Conservation (phyloP, 2,797 vertebrate species). For the Myripristis jacobus region DNA sequence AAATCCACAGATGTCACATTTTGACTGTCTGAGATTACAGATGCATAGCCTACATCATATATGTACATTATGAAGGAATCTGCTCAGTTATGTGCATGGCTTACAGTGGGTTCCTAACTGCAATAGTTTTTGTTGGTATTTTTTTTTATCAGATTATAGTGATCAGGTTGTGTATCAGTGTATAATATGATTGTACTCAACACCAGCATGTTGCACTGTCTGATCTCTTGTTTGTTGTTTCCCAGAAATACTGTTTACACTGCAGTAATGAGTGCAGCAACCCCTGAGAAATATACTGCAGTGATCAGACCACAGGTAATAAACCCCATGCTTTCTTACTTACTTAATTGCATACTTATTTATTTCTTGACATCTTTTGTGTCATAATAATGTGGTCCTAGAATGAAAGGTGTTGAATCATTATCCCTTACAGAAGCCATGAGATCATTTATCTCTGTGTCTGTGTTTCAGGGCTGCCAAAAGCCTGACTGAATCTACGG, state of each 20-base stretch:
- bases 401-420: neutral
- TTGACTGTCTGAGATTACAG: neutral
- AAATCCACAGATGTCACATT: neutral
- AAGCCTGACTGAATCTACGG: neutral
- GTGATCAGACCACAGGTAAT: slow-evolving; percentile 73
- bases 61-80: too few relatives aligned
- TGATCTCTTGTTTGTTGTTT: slow-evolving; percentile 16
- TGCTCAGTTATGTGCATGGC: too few relatives aligned
- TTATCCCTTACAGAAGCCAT: neutral
- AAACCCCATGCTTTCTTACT: neutral
- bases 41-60: too few relatives aligned
- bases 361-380: neutral
- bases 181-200: neutral
- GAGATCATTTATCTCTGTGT: neutral
- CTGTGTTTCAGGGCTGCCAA: slow-evolving; percentile 52
- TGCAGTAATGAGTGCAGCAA: slow-evolving; percentile 82
- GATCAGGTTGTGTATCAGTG: too few relatives aligned
- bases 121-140: too few relatives aligned
- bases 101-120: too few relatives aligned
- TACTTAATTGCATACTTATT: neutral
- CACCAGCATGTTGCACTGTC: neutral
- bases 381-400: too few relatives aligned
- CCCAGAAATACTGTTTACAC: slow-evolving; percentile 82
- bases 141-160: too few relatives aligned
- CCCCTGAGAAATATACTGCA: slow-evolving; percentile 77